Base-by-base conservation (phyloP, 2,888 invertebrate genomes). In the Macrophya alboannulata region DNA sequence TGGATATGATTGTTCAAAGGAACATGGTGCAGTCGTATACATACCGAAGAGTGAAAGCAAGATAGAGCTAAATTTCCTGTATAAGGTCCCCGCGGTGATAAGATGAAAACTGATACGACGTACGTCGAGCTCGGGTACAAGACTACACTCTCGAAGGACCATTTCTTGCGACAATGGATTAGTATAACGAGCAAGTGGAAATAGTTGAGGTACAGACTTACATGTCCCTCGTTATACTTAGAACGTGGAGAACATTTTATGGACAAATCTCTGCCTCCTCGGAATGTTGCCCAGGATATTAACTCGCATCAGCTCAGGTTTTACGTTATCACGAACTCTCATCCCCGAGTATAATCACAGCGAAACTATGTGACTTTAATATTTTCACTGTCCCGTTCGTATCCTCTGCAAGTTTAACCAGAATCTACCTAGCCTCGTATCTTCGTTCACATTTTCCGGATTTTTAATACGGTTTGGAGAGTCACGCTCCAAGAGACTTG, bases 141-240 rank as follows among this genome's bases (percentile, higher is more conserved):
- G 59, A 62, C 40, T 40, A 79, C 45, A 17, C 12, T 51, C 43
- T 81, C 77, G 21, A 65, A 59, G 81, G 62, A 81, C 37, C 59
- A 81, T 81, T 81, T 81, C 81, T 81, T n/a, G 62, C 43, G 40
- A 62, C 43, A 62, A 81, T 81, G 62, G 81, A 62, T 62, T 81
- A 59, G 43, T 81, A 62, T 55, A 51, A 77, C 77, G 77, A 77
- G 77, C 77, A 45, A 45, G 45, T 74, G 45, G 40, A 21, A 74
- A 74, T 74, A 74, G 45, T 45, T 43, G 4, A 12, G 72, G 72
- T 74, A 74, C 72, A 31, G 45, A 45, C 45, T 37, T 62, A 45
- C 72, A 45, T 74, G 72, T 74, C 4, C 5, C 72, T 74, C 45
- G 72, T 45, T 74, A 74, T 21, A 25, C 72, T 74, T 12, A 4